Base-by-base conservation (phyloP, 2,888 invertebrate genomes). In the Euzophera pinguis region DNA sequence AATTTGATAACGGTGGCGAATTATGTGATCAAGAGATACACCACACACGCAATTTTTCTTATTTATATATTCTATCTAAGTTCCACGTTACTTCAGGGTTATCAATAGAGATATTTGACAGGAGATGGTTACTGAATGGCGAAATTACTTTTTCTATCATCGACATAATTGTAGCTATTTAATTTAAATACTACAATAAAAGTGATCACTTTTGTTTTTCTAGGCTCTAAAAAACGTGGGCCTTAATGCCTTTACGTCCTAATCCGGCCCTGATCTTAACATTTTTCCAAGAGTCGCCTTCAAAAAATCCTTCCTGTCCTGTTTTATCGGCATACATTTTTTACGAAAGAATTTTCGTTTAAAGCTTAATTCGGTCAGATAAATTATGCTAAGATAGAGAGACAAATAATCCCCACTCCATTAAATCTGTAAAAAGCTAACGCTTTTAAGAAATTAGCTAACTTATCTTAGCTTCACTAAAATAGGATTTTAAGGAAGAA, bases 381-480 rank as follows among this genome's bases (percentile, higher is more conserved):
- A 84, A 84, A 84, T 85, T 81, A 79, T 81, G 73, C 72, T 63
- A 61, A 74, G 78, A 81, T 78, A 68, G 64, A 68, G 64, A 73
- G 68, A 67, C 67, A 66, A 73, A 73, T 75, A 72, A 81, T 81
- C 84, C 75, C 68, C 72, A 79, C 77, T 80, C 81, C 81, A 83
- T 82, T 85, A 85, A 85, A 83, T 80, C 79, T 74, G 67, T 66
- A 75, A 78, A 77, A 80, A 78, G 75, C 70, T 75, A 79, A 79
- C 71, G 83, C 83, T 84, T 84, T 85, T 78, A 83, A 79, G 79
- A 83, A 82, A 84, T 84, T 84, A 81, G 81, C 73, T 56, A 67
- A 74, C 78, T 83, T 82, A 84, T 83, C 82, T 78, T 61, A 65
- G 64, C 63, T 66, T 66, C 66, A 68, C 71, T 76, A 69, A 72